phyloP scores from a whole-genome alignment of 2,888 invertebrate species.

The Drosophila silvestris region DNA sequence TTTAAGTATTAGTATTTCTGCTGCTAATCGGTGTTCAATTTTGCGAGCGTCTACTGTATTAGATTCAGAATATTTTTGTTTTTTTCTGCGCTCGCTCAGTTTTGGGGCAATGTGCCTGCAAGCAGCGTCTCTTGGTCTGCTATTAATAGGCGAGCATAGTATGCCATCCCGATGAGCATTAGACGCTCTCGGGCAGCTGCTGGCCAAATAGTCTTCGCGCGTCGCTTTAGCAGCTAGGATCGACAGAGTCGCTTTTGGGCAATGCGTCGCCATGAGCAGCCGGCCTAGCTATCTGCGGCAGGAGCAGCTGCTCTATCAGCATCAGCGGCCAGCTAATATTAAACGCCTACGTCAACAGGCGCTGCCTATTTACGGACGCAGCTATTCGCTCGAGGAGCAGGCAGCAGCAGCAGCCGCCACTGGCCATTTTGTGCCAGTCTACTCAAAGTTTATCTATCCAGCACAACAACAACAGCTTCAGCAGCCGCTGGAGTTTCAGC shows the following conservation, averaged over 20 bases:
- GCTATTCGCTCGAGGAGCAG: constrained; percentile 69
- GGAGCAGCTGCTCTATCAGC: constrained; percentile 71
- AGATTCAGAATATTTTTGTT: neutral
- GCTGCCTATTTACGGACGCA: constrained; percentile 55
- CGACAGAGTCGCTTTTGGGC: constrained; percentile 37
- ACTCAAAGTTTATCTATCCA: constrained; percentile 64
- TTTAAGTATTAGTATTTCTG: neutral
- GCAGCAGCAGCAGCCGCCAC: constrained; percentile 14
- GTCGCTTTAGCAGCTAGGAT: constrained; percentile 61
- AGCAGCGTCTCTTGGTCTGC: constrained; percentile 28
- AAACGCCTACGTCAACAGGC: constrained; percentile 66
- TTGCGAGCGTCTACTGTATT: neutral
- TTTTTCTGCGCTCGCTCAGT: neutral
- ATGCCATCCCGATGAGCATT: constrained; percentile 54
- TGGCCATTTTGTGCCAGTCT: constrained; percentile 56
- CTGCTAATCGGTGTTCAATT: neutral
- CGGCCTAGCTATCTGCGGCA: constrained; percentile 73
- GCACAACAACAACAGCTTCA: constrained; percentile 34
- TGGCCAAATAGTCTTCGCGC: constrained; percentile 60
- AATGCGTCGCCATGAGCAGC: constrained; percentile 73
- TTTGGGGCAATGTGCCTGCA: constrained; percentile 28
- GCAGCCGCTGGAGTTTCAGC: constrained; percentile 34
- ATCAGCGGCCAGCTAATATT: constrained; percentile 65
- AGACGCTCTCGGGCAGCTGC: constrained; percentile 52
- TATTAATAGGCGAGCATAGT: constrained; percentile 65